phyloP scores from a whole-genome alignment of 2,797 vertebrate genomes.

The Neosalanx taihuensis region DNA sequence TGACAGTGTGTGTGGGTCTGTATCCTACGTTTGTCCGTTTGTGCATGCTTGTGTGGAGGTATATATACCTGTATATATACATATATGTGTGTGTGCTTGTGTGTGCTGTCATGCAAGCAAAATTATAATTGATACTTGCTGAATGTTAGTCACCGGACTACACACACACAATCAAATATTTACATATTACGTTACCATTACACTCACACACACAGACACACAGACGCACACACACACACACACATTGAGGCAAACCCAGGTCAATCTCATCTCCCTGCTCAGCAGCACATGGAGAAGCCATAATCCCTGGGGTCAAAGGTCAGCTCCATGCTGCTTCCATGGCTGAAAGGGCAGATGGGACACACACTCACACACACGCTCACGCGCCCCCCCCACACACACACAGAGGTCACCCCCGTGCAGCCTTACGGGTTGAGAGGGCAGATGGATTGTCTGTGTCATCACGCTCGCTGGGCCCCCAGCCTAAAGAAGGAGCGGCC shows the following conservation, averaged over 20 bases:
- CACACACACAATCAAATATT: slow-evolving; percentile 25
- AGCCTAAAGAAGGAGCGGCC: slow-evolving; percentile 57
- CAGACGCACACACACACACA: slow-evolving; percentile 21
- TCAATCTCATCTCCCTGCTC: slow-evolving; percentile 74
- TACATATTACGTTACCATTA: neutral
- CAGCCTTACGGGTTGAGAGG: slow-evolving; percentile 66
- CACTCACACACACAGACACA: slow-evolving; percentile 23
- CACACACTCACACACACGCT: slow-evolving; percentile 35
- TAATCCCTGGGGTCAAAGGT: slow-evolving; percentile 77
- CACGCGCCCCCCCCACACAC: slow-evolving; percentile 5
- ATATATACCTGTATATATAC: neutral
- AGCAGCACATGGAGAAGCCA: slow-evolving; percentile 69
- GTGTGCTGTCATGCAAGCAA: neutral
- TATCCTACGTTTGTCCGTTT: slow-evolving; percentile 10
- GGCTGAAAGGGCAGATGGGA: slow-evolving; percentile 74
- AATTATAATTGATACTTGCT: neutral
- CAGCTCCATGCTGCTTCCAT: slow-evolving; percentile 62
- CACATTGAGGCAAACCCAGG: slow-evolving; percentile 52
- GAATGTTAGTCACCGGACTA: too few relatives aligned
- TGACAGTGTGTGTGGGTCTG: neutral
- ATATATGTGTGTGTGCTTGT: slow-evolving; percentile 16
- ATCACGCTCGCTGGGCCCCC: slow-evolving; percentile 63
- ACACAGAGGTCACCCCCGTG: slow-evolving; percentile 56
- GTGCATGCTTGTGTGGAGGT: slow-evolving; percentile 2
- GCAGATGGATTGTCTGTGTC: slow-evolving; percentile 73